Base-by-base conservation (phyloP, 2,888 invertebrate species). In the Bombylius discolor region DNA sequence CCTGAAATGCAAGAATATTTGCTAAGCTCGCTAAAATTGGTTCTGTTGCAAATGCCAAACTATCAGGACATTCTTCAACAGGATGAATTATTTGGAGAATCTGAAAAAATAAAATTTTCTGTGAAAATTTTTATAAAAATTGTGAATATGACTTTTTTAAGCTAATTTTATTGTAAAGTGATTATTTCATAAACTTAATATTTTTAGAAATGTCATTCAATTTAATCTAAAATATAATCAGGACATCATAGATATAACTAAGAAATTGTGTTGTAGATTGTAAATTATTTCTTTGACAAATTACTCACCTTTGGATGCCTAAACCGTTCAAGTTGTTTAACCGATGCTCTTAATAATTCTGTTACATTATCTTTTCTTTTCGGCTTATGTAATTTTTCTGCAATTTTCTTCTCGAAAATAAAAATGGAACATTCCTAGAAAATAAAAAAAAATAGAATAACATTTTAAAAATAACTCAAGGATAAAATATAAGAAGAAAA, bases 11-110 rank as follows among this genome's bases (percentile, higher is more conserved):
- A 65, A 95, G 77, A 60, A 95, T 84, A 74, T 94, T 95, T 48
- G 93, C 88, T 52, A 97, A 80, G 69, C 92, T 93, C 13, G 87
- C 90, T 59, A 89, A 78, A 13, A 97, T 85, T 1, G 91, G 88
- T 72, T 97, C 96, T 4, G 93, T 84, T n/a, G 91, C 95, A 73
- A 96, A 97, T 3, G 95, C 94, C 64, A 96, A 76, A 4, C 93
- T 92, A 66, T 93, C 89, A 51, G 85, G 78, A 60, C 88, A 86
- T 70, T 93, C 92, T 70, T 90, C 91, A 12, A 89, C 79, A 0
- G 83, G 77, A 66, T 89, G 86, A 59, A 84, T 74, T 51, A 84
- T 78, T 68, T 83, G 83, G 48, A 81, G 72, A 61, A 84, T 81
- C 76, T 78, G 64, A 8, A 49, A 58, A 7, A 36, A 57, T 53